These are phyloP conservation scores for Peromyscus californicus DNA, from an alignment of 2,113 vertebrate species.

Conservation along the genomic window DNA sequence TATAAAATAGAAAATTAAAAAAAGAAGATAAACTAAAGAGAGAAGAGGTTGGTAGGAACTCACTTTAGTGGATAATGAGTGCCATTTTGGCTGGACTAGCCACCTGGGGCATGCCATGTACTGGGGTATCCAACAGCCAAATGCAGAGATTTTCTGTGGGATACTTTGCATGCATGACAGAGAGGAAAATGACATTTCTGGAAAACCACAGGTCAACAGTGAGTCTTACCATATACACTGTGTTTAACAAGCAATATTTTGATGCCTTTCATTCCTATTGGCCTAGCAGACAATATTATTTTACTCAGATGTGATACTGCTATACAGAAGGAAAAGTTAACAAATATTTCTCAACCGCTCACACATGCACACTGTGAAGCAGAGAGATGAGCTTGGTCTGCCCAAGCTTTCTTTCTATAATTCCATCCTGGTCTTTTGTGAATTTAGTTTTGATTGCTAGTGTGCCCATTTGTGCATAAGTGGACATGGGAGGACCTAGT, in stretches of 20 bases:
- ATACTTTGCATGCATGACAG: neutral
- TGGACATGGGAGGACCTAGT: too few species aligned
- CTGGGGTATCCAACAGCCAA: neutral
- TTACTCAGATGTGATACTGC: neutral
- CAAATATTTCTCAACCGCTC: neutral
- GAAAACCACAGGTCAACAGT: neutral
- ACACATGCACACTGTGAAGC: neutral
- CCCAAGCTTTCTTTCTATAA: neutral
- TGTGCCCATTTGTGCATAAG: neutral
- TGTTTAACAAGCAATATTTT: neutral
- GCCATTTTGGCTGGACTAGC: neutral
- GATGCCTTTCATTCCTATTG: neutral
- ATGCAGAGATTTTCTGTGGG: neutral
- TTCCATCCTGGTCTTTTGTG: neutral
- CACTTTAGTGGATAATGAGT: neutral
- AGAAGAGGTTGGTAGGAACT: neutral
- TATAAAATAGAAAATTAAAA: too few species aligned
- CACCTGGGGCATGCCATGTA: neutral
- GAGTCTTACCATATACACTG: neutral
- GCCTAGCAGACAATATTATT: neutral
- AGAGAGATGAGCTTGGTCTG: neutral
- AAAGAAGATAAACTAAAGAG: neutral
- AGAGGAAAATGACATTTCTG: neutral
- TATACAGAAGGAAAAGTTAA: neutral
- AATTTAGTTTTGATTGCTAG: neutral